Base-by-base conservation (phyloP, 1,140 invertebrate genomes). In the Rhopalosiphum padi region DNA sequence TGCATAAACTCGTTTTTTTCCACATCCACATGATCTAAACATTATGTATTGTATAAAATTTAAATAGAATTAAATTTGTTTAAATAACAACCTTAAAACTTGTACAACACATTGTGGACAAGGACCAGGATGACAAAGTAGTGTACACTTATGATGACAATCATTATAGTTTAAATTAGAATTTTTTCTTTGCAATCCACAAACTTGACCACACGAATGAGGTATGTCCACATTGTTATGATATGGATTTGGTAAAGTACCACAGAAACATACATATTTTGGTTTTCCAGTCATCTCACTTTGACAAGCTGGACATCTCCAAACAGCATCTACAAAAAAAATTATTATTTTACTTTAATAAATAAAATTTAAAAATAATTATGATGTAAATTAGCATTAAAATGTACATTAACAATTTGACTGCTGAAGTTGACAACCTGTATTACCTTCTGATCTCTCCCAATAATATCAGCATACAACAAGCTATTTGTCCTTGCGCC, bases 301-400 rank as follows among this genome's bases (percentile, higher is more conserved):
- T 95, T 98, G 98, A 95, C 98, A 99, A 0, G 98, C 98, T 30
- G 98, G 99, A 95, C 99, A 99, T 37, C 98, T 96, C 99, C 99
- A 99, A 0, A 37, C 6, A 30, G n/a, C 35, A 37, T 41, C 88
- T 89, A 55, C 1, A 55, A 41, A 89, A 55, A 41, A 89, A 37
- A 35, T 88, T 43, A 43, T 46, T 51, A 51, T 37, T 88, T 35
- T 7, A 85, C 37, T 25, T 82, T 35, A 15, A 35, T 35, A 30
- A 77, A n/a, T 77, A 77, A 77, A n/a, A 77, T 35, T 37, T 6
- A 83, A 68, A 68, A n/a, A 5, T 11, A 68, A n/a, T 15, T 68
- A 68, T n/a, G 15, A 7, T 5, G n/a, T 68, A n/a, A 60, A 30
- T 30, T 68, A n/a, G 11, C 30, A 30, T 60, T 60, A 55, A 55